A percentile compares a stretch with the other conserved stretches of the same genome.
phyloP scores from a whole-genome alignment of 2,888 invertebrate species.

The Erebia palarica region DNA sequence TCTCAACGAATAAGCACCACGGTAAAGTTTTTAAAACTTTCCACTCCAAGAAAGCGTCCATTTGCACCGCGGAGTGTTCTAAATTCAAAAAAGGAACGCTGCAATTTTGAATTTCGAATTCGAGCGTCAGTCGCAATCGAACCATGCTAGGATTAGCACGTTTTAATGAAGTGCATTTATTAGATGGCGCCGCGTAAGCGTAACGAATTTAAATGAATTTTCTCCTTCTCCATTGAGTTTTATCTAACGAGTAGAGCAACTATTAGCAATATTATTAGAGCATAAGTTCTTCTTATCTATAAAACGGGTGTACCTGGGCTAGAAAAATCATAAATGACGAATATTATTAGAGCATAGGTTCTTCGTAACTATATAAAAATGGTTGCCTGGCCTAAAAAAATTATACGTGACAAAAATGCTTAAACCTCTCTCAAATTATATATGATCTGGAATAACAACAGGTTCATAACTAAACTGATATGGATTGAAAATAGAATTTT shows the following conservation, averaged over 20 bases:
- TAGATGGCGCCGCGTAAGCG: conserved; percentile 59
- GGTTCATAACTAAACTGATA: too few relatives aligned
- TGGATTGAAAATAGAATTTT: too few relatives aligned
- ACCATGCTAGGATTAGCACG: conserved; percentile 58
- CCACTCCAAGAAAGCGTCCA: conserved; percentile 28
- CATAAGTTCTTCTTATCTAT: too few relatives aligned
- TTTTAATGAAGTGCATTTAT: conserved; percentile 71
- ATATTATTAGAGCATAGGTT: too few relatives aligned
- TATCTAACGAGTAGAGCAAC: not conserved
- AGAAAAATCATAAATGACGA: too few relatives aligned
- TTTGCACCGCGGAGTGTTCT: conserved; percentile 49
- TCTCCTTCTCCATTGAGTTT: not conserved
- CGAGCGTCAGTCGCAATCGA: conserved; percentile 53
- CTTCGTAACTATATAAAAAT: too few relatives aligned
- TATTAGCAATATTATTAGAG: too few relatives aligned
- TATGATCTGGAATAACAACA: too few relatives aligned
- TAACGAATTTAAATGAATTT: conserved; percentile 67
- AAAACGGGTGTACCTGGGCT: too few relatives aligned
- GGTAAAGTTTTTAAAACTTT: conserved; percentile 16
- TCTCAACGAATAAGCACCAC: not conserved
- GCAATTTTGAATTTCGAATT: conserved; percentile 68
- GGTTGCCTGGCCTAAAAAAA: too few relatives aligned
- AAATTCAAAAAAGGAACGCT: conserved; percentile 56
- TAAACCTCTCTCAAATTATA: too few relatives aligned
- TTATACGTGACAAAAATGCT: too few relatives aligned